These are phyloP conservation scores for Hippolais icterina DNA, from an alignment of 2,113 vertebrate species.

Conservation along the genomic window DNA sequence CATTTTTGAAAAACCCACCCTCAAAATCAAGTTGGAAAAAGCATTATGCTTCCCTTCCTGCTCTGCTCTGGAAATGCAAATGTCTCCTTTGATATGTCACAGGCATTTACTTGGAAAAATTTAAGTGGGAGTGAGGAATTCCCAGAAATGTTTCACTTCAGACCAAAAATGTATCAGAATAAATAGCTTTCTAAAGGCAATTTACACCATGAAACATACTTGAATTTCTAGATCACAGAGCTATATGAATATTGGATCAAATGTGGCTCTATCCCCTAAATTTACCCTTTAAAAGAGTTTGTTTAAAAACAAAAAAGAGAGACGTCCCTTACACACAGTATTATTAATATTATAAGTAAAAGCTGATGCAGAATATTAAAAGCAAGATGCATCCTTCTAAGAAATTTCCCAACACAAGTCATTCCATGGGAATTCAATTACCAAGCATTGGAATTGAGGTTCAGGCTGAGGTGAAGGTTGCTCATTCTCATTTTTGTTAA, in stretches of 20 bases:
- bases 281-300: not conserved
- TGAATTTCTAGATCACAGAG: not conserved
- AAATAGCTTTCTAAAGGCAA: not conserved
- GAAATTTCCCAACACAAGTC: not conserved
- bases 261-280: not conserved
- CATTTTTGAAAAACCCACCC: not conserved
- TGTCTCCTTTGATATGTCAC: not conserved
- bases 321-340: not conserved
- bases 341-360: not conserved
- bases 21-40: not conserved
- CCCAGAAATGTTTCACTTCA: constrained; percentile 1
- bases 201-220: not conserved
- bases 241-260: not conserved
- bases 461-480: not conserved
- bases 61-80: not conserved
- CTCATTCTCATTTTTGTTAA: not conserved
- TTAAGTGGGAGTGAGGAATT: not conserved
- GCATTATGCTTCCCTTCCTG: not conserved
- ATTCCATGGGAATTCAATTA: not conserved
- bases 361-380: not conserved
- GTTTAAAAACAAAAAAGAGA: not conserved
- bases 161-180: not conserved
- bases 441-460: not conserved
- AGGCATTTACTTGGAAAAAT: constrained; percentile 3
- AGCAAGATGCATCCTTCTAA: not conserved